A percentile compares a stretch with the other conserved stretches of the same genome.
These are phyloP conservation scores for Vanacampus margaritifer DNA, from an alignment of 2,113 vertebrate genomes.

Conservation along the genomic window DNA sequence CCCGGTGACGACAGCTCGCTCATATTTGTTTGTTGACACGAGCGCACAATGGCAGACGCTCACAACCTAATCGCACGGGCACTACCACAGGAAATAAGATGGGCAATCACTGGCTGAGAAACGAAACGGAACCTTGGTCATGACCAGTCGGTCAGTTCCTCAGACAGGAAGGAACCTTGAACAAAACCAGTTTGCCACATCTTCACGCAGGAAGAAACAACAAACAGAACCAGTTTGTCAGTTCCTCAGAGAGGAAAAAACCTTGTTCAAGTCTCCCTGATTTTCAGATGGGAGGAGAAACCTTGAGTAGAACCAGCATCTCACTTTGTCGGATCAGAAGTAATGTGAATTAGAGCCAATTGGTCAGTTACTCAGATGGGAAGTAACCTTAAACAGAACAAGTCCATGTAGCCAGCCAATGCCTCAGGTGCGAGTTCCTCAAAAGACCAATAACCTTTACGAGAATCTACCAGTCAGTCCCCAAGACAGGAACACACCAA, in stretches of 20 bases:
- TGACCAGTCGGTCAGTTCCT: not conserved
- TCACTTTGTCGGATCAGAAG: not conserved
- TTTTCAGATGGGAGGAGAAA: not conserved
- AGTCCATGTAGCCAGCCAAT: not conserved
- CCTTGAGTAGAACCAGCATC: not conserved
- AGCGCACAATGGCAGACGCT: not conserved
- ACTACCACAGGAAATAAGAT: not conserved
- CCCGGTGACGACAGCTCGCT: not conserved
- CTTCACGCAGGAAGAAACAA: too few relatives aligned
- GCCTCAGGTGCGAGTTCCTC: too few relatives aligned
- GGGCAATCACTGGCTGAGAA: too few relatives aligned
- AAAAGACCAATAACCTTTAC: too few relatives aligned
- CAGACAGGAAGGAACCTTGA: not conserved
- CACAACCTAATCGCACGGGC: not conserved
- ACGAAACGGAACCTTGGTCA: too few relatives aligned
- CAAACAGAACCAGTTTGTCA: too few relatives aligned
- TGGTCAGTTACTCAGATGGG: not conserved
- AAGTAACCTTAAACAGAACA: not conserved
- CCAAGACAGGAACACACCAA: too few relatives aligned
- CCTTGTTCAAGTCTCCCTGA: not conserved
- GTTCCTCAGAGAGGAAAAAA: not conserved
- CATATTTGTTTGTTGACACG: not conserved
- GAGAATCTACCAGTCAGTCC: too few relatives aligned
- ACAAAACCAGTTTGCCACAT: not conserved
- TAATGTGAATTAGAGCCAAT: not conserved